phyloP scores from a whole-genome alignment of 2,797 vertebrate genomes.

The Falco biarmicus region DNA sequence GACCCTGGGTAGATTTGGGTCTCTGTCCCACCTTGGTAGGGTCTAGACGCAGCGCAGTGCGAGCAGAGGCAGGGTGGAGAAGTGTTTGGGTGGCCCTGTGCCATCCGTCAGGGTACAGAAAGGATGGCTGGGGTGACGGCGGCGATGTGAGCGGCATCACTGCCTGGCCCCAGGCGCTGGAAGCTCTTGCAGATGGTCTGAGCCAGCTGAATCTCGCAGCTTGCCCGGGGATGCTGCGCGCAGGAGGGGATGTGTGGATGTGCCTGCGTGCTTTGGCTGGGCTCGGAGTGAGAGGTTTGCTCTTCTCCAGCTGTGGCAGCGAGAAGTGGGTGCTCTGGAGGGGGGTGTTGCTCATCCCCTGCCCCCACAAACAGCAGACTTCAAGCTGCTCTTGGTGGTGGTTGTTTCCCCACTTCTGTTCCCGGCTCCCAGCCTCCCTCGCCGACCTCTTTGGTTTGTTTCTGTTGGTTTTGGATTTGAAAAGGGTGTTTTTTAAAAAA shows the following conservation, averaged over 20 bases:
- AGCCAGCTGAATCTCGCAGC: neutral
- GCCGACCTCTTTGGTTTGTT: rapidly evolving
- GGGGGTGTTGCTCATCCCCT: neutral
- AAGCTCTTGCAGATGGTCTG: neutral
- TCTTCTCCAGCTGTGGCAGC: neutral
- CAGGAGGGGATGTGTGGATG: neutral
- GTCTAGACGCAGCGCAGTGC: rapidly evolving
- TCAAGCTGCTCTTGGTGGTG: rapidly evolving
- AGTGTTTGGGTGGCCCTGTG: neutral
- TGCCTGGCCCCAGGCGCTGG: rapidly evolving
- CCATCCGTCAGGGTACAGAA: neutral
- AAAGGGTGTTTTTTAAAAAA: neutral
- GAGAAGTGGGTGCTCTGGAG: neutral
- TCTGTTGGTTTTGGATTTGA: neutral
- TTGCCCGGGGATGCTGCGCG: neutral
- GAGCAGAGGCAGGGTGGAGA: neutral
- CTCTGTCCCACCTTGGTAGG: neutral
- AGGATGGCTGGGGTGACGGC: neutral
- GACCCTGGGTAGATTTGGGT: neutral
- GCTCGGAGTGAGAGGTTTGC: rapidly evolving
- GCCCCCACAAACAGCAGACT: neutral
- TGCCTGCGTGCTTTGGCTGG: neutral
- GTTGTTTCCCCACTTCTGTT: neutral
- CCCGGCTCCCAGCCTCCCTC: rapidly evolving
- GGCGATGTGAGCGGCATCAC: neutral